Evolutionary conservation across 2,888 invertebrate genomes (phyloP), one percentile per base, ranked within the genome.

Genomic region (Polymixis flavicincta): DNA sequence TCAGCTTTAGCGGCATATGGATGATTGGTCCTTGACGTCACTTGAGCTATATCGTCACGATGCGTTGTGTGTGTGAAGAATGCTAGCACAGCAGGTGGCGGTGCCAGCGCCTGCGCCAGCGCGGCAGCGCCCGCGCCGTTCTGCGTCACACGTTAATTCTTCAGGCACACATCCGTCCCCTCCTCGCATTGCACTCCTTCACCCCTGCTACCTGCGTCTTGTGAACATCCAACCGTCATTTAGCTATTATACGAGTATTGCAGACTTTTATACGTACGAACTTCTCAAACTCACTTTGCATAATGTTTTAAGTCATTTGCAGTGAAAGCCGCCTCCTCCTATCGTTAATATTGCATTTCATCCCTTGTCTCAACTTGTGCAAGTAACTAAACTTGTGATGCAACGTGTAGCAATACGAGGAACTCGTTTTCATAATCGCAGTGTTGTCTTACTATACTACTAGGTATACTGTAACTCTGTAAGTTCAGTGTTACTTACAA

Each of bases 181-280:
- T 42, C 19, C 28, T 32, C n/a, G 32, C 32, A 32, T 19, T 52
- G 22, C 8, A 37, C 32, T 52, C 9, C 22, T 52, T n/a, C 32
- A n/a, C 65, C 28, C 48, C 50, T 52, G 32, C 32, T 28, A 66
- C 65, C 65, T 63, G 45, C 8, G 63, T 19, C 63, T 19, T 25
- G 45, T 25, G 45, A 42, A 63, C 11, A 9, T 6, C 9, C 19
- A 45, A 63, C 3, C 3, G 5, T 1, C 14, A 61, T 37, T 5
- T 37, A 37, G 6, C 37, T 5, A 37, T 37, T 6, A 37, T 37
- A 37, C 37, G 37, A 37, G 37, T 37, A 37, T 37, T 37, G 6
- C 6, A 17, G 48, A 6, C 48, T 1, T 45, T 45, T 45, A 37
- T 45, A 45, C 13, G 45, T 45, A 45, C 45, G 6, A 48, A 5